Evolutionary conservation across 2,888 invertebrate species (phyloP).

Genomic region (Coecobrya sp.): DNA sequence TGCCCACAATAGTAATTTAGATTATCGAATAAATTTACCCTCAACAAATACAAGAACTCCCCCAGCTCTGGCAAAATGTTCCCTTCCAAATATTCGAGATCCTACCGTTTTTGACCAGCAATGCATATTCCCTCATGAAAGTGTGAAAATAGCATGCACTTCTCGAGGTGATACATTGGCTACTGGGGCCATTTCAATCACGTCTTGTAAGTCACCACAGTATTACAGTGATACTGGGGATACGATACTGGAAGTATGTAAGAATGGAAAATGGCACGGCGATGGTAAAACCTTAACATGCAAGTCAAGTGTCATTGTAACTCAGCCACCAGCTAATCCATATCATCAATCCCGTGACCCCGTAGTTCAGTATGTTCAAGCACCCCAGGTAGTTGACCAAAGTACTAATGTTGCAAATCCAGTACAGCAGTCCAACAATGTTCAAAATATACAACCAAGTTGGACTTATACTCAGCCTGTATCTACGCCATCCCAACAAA

Average conservation of each 20-base stretch:
- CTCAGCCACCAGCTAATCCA: not conserved
- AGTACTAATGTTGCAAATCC: not conserved
- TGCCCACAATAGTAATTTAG: not conserved
- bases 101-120: slow-evolving; percentile 44
- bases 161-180: slow-evolving; percentile 10
- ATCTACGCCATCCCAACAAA: not conserved
- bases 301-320: not conserved
- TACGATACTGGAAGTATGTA: slow-evolving; percentile 59
- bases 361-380: slow-evolving; percentile 41
- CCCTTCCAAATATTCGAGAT: slow-evolving; percentile 35
- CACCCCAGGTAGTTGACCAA: not conserved
- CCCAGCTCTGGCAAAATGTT: slow-evolving; percentile 1
- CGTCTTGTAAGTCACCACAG: slow-evolving; percentile 69
- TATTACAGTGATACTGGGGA: slow-evolving; percentile 50
- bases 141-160: not conserved
- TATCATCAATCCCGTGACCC: not conserved
- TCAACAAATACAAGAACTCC: not conserved
- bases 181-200: slow-evolving; percentile 52
- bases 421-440: not conserved
- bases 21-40: slow-evolving; percentile 29
- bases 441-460: not conserved
- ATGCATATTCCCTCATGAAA: slow-evolving; percentile 54
- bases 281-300: slow-evolving; percentile 60
- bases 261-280: slow-evolving; percentile 70
- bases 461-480: slow-evolving; percentile 20